Conservation (phyloP, 2,888 invertebrate genomes). For the Andrena trimmerana region DNA sequence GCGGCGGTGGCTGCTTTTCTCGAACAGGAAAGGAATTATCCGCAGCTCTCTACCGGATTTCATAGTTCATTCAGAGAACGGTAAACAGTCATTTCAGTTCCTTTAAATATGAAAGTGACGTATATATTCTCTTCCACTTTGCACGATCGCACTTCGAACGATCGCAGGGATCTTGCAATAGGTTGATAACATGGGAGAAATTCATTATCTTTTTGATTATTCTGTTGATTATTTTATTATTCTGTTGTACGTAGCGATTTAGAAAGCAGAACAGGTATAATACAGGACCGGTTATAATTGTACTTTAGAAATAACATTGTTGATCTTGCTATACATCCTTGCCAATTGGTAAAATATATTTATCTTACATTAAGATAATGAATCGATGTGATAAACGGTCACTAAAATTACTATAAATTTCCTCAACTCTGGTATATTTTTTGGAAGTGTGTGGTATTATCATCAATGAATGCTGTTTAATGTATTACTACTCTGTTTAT, state of each 20-base stretch:
- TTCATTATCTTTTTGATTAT: background rate
- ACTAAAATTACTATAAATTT: background rate
- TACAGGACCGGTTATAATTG: background rate
- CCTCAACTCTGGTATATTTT: background rate
- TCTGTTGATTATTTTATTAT: too few relatives aligned
- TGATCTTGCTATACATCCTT: background rate
- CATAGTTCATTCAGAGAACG: slow-evolving; percentile 82
- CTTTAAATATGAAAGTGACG: background rate
- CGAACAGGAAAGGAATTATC: slow-evolving; percentile 79
- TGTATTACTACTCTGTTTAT: too few relatives aligned
- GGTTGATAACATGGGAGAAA: background rate
- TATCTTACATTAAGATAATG: background rate
- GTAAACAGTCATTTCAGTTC: slow-evolving; percentile 64
- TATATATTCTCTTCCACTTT: background rate
- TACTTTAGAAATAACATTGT: background rate
- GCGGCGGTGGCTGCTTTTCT: slow-evolving; percentile 78
- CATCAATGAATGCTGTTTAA: background rate
- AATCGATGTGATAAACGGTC: slow-evolving; percentile 7
- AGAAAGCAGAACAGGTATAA: background rate
- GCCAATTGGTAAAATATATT: slow-evolving; percentile 11
- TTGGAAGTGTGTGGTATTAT: background rate
- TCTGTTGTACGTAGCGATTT: background rate
- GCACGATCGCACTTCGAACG: background rate
- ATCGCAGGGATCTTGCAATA: background rate
- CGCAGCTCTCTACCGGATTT: slow-evolving; percentile 72